Percentiles rank a stretch among this genome's conserved stretches.
Conservation (phyloP, 2,888 invertebrate genomes). For the Conomelus anceps region DNA sequence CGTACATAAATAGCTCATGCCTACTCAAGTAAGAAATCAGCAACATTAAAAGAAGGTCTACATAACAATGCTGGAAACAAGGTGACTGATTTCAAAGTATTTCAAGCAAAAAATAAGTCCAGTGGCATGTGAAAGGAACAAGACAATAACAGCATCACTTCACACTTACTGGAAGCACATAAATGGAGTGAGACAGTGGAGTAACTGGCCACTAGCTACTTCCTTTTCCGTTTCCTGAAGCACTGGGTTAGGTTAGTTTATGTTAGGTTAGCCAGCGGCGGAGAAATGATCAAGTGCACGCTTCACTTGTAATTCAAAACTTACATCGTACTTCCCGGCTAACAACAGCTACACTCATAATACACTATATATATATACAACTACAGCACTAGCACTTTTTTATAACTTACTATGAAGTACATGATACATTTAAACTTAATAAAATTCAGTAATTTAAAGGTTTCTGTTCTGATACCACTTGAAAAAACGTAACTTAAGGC, state of each 20-base stretch:
- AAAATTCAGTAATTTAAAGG: no score
- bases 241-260: background rate
- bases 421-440: no score
- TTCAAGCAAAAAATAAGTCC: background rate
- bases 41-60: background rate
- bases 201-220: background rate
- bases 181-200: background rate
- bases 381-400: background rate
- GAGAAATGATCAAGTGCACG: background rate
- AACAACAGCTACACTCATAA: background rate
- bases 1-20: background rate
- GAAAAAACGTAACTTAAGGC: no score
- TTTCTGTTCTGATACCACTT: no score
- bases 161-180: background rate
- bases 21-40: background rate
- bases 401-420: no score
- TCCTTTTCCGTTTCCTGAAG: background rate
- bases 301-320: background rate
- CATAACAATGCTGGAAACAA: background rate
- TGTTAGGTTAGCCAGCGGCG: background rate
- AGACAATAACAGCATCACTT: no score
- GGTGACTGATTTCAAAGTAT: background rate
- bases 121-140: background rate
- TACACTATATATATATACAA: background rate
- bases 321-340: background rate